These are phyloP conservation scores for Thecophora atra DNA, from an alignment of 2,888 invertebrate species.

Conservation along the genomic window DNA sequence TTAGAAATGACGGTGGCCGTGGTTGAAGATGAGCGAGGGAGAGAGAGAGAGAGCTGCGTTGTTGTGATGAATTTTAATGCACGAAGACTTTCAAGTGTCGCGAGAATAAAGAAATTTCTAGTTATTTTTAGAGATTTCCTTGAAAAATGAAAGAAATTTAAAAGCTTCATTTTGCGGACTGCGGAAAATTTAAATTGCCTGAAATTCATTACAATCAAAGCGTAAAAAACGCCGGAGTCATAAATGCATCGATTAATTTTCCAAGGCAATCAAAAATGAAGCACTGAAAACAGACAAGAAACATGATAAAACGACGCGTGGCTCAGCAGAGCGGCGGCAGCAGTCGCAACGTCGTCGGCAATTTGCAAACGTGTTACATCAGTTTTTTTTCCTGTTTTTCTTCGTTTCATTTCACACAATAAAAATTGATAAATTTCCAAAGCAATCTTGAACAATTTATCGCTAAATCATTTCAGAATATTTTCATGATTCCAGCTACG, in stretches of 20 bases:
- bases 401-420: too few species aligned
- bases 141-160: slow-evolving; percentile 11
- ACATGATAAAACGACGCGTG: too few species aligned
- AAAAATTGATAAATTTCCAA: too few species aligned
- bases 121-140: too few species aligned
- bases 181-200: neutral
- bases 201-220: too few species aligned
- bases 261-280: slow-evolving; percentile 1
- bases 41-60: neutral
- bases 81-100: neutral
- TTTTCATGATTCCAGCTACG: too few species aligned
- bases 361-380: too few species aligned
- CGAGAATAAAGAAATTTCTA: too few species aligned
- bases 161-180: slow-evolving; percentile 5
- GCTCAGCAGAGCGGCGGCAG: neutral
- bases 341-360: too few species aligned
- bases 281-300: neutral
- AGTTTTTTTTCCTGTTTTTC: too few species aligned
- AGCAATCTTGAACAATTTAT: too few species aligned
- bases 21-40: neutral
- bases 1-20: neutral
- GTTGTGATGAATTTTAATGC: neutral
- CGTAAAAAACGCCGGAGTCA: neutral
- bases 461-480: too few species aligned
- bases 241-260: neutral